Evolutionary conservation across 2,888 invertebrate genomes (phyloP).

Genomic region (Phyllotreta cruciferae): DNA sequence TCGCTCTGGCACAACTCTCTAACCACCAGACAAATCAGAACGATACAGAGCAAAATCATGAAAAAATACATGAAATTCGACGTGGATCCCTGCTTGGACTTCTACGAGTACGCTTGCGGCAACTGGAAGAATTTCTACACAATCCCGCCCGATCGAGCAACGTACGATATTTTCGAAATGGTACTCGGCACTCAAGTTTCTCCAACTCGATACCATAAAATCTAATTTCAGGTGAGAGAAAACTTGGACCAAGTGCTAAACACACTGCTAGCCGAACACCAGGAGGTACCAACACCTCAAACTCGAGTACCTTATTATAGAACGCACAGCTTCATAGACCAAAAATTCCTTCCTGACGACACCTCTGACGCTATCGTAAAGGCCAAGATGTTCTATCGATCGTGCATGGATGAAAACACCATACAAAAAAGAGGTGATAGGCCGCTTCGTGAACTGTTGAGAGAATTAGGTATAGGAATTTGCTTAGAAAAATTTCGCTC

Average conservation of each 20-base stretch:
- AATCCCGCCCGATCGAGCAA: conserved; percentile 87
- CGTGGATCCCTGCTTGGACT: conserved; percentile 81
- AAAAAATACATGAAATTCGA: conserved; percentile 76
- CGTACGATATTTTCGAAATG: conserved; percentile 91
- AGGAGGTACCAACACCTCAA: conserved; percentile 8
- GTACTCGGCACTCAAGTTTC: conserved; percentile 54
- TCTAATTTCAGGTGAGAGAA: conserved; percentile 63
- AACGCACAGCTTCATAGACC: conserved; percentile 39
- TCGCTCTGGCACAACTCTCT: conserved; percentile 26
- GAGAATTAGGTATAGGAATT: conserved; percentile 68
- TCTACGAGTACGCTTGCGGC: conserved; percentile 86
- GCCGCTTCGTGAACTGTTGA: conserved; percentile 73
- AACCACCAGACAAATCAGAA: conserved; percentile 21
- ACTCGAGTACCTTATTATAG: conserved; percentile 22
- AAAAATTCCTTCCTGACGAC: conserved; percentile 38
- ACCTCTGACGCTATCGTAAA: conserved; percentile 73
- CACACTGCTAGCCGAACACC: conserved; percentile 65
- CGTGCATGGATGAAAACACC: conserved; percentile 80
- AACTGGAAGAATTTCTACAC: conserved; percentile 86
- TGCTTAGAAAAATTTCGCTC: neutral
- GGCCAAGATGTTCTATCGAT: conserved; percentile 82
- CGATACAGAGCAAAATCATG: conserved; percentile 63
- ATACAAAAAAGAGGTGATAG: conserved; percentile 71
- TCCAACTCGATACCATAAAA: too few relatives aligned
- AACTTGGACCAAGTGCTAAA: conserved; percentile 75